Evolutionary conservation across 2,888 invertebrate genomes (phyloP).

Genomic region (Blastobasis adustella): DNA sequence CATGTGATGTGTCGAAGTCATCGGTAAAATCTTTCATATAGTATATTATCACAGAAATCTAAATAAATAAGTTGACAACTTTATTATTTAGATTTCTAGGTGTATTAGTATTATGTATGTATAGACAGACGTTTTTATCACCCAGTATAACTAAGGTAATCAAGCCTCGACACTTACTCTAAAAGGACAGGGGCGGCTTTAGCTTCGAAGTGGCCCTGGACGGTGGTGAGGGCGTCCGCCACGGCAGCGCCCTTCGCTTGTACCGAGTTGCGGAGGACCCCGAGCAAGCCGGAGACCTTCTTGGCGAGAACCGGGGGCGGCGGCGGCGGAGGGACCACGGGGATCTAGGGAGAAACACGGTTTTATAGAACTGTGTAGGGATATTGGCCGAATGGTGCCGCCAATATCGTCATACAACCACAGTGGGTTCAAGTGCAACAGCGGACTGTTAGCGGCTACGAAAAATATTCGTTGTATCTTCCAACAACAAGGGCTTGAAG

Average conservation of each 20-base stretch:
- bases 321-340: background rate
- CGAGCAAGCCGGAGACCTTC: conserved; percentile 12
- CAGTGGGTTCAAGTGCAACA: no score
- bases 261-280: conserved; percentile 2
- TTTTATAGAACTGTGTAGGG: no score
- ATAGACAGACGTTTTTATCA: background rate
- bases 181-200: background rate
- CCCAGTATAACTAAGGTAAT: background rate
- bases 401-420: no score
- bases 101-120: background rate
- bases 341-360: no score
- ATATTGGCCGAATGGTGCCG: no score
- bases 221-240: conserved; percentile 1
- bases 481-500: no score
- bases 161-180: background rate
- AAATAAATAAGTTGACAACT: no score
- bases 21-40: no score
- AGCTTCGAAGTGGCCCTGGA: background rate
- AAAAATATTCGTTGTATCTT: no score
- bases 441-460: no score
- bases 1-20: no score
- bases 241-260: conserved; percentile 11
- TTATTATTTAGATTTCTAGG: background rate
- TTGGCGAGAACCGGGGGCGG: conserved; percentile 10
- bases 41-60: no score